Percentiles rank a stretch among this genome's conserved stretches.
Conservation (phyloP, 2,113 vertebrate genomes). For the Merops nubicus region DNA sequence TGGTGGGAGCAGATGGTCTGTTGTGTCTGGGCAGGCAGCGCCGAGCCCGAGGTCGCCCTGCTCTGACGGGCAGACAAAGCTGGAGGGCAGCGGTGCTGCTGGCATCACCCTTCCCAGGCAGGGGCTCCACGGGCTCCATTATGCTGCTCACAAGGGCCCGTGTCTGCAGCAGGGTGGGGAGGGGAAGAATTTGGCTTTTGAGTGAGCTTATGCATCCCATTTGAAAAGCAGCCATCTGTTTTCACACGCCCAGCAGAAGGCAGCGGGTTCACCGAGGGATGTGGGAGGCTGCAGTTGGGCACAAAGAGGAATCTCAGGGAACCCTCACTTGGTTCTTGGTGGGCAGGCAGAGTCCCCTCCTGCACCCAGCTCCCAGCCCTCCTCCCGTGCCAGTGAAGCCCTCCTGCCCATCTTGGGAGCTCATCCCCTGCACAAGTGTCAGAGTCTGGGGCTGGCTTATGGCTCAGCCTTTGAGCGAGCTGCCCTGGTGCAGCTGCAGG, state of each 20-base stretch:
- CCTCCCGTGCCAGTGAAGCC: not conserved
- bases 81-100: not conserved
- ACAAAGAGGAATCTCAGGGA: not conserved
- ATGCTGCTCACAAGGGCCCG: not conserved
- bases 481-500: too few relatives aligned
- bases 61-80: conserved; percentile 2
- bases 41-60: not conserved
- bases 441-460: not conserved
- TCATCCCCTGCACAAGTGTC: not conserved
- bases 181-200: conserved; percentile 37
- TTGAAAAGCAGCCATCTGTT: conserved; percentile 47
- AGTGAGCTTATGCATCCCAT: not conserved
- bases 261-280: conserved; percentile 26
- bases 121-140: not conserved
- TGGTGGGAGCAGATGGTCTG: conserved; percentile 25
- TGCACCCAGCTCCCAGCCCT: rapidly evolving
- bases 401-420: not conserved
- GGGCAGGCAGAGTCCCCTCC: not conserved
- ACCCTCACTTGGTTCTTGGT: not conserved
- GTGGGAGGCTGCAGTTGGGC: conserved; percentile 12
- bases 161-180: not conserved
- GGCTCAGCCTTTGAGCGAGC: not conserved
- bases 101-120: not conserved
- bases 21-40: not conserved
- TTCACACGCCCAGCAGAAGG: conserved; percentile 40